Evolutionary conservation across 64 coral and sea anemone genomes (phyloP).

Genomic region (Montipora cactus): DNA sequence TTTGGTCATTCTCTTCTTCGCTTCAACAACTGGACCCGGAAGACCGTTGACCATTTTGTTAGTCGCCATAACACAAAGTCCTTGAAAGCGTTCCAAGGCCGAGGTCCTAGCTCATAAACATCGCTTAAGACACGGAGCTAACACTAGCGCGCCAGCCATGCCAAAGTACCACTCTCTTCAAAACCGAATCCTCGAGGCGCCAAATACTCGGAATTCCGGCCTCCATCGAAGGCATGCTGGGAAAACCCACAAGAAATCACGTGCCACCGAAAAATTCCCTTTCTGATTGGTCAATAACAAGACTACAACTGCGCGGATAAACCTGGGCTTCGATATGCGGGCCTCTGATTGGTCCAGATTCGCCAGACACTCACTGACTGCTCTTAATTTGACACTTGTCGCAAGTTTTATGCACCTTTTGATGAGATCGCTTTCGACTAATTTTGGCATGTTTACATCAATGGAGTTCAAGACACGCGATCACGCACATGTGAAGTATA

Average conservation of each 20-base stretch:
- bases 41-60: conserved; percentile 89
- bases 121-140: conserved; percentile 48
- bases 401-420: conserved; percentile 46
- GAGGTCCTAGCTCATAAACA: conserved; percentile 79
- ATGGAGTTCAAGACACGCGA: conserved; percentile 74
- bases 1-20: conserved; percentile 97
- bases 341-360: conserved; percentile 63
- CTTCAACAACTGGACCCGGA: conserved; percentile 57
- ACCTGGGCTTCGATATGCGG: conserved; percentile 18
- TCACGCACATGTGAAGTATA: conserved; percentile 44
- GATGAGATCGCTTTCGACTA: conserved; percentile 52
- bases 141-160: conserved; percentile 61
- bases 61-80: conserved; percentile 73
- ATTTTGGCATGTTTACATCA: conserved; percentile 89
- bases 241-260: conserved; percentile 87
- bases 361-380: conserved; percentile 50
- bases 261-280: not conserved
- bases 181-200: conserved; percentile 78
- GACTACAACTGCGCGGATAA: conserved; percentile 16
- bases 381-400: conserved; percentile 26
- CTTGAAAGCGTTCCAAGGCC: conserved; percentile 64
- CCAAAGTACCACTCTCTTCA: conserved; percentile 58
- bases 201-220: conserved; percentile 87
- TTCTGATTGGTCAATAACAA: conserved; percentile 54
- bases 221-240: conserved; percentile 81